These are phyloP conservation scores for Bombycilla garrulus DNA, from an alignment of 2,113 vertebrate genomes.

Conservation along the genomic window DNA sequence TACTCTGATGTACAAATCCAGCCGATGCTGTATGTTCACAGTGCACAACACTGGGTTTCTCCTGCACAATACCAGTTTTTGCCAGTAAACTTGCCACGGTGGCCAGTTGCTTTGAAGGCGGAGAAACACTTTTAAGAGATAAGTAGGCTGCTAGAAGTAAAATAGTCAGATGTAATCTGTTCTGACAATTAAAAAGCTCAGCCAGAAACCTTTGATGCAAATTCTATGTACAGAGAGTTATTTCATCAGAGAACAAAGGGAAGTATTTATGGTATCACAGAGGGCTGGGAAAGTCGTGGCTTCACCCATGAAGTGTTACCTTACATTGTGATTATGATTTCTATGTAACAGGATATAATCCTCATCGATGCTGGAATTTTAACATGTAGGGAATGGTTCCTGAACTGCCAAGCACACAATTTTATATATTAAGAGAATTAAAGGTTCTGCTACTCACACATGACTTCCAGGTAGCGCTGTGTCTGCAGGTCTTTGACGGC, in stretches of 20 bases:
- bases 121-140: background rate
- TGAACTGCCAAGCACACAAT: background rate
- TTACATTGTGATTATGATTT: background rate
- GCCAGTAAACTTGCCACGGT: accelerated
- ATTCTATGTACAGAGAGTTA: background rate
- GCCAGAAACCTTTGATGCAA: background rate
- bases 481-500: conserved; percentile 93
- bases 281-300: background rate
- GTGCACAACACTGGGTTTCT: background rate
- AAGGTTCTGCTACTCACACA: conserved; percentile 83
- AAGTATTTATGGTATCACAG: background rate
- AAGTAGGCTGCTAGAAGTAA: background rate
- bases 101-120: background rate
- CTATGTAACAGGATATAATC: background rate
- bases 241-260: background rate
- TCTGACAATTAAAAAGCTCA: background rate
- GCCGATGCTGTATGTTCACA: accelerated
- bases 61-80: background rate
- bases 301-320: background rate
- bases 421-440: accelerated
- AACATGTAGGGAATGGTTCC: accelerated
- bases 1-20: background rate
- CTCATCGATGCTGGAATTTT: accelerated
- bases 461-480: conserved; percentile 93
- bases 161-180: background rate